Percentiles rank a stretch among this genome's conserved stretches.
Evolutionary conservation across 2,888 invertebrate species (phyloP).

Genomic region (Galeopsomyia nigrocyanea): DNA sequence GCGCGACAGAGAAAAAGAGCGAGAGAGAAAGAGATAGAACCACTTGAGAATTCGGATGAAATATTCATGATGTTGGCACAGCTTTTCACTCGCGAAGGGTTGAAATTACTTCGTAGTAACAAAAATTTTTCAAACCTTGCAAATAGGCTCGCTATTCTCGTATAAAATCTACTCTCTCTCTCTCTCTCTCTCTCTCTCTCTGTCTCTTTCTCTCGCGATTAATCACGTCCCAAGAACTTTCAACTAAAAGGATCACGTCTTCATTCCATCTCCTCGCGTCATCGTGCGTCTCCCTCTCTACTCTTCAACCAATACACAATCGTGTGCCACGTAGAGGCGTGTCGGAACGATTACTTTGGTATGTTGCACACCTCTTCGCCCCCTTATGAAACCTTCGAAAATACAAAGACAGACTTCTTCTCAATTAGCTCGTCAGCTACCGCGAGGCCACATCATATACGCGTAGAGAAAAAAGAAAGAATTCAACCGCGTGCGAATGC

Average conservation of each 20-base stretch:
- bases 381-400: no score
- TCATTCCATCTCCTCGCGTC: not conserved
- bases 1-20: not conserved
- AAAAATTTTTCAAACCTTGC: not conserved
- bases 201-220: no score
- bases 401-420: slow-evolving; percentile 51
- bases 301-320: not conserved
- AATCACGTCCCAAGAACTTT: not conserved
- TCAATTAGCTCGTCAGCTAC: slow-evolving; percentile 68
- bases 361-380: slow-evolving; percentile 6
- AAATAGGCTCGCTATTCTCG: no score
- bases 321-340: slow-evolving; percentile 25
- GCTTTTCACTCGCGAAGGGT: slow-evolving; percentile 48
- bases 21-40: slow-evolving; percentile 13
- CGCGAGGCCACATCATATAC: slow-evolving; percentile 60
- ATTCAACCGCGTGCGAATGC: slow-evolving; percentile 49
- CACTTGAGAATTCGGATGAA: slow-evolving; percentile 48
- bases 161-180: not conserved
- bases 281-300: not conserved
- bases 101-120: slow-evolving; percentile 32
- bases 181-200: no score
- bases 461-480: slow-evolving; percentile 37
- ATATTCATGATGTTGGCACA: slow-evolving; percentile 62
- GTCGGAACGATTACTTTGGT: slow-evolving; percentile 24
- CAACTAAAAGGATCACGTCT: not conserved